Evolutionary conservation across 2,888 invertebrate species (phyloP), one percentile per base, ranked within the genome.

Genomic region (Caenorhabditis sinica): DNA sequence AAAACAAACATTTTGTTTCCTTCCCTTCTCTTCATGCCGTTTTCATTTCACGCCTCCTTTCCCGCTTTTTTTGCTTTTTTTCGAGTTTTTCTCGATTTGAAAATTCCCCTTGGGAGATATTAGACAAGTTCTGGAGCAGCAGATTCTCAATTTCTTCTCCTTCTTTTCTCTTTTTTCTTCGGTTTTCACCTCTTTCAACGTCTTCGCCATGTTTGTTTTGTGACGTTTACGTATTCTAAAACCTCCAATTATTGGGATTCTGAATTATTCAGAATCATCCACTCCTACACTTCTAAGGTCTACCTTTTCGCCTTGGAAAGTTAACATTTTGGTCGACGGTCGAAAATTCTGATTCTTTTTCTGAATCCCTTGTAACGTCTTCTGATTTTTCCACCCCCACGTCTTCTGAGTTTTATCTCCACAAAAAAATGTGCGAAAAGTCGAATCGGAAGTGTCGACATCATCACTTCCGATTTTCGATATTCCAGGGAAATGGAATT

Each of bases 1-100:
- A 77, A 77, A 77, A 77, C 77, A 77, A 77, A 77, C 77, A 77
- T 77, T 77, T 77, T 68, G 77, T 71, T 79, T 71, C 75, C 61
- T 40, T 40, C 40, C 15, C 58, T 40, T 25, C 58, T 58, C 30
- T 43, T 65, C 33, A 17, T 49, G n/a, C n/a, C 56, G 56, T 56
- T 56, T 63, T 25, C 36, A 63, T 63, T 65, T 65, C 45, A 63
- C 69, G 49, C 72, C 45, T 60, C 60, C 33, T 61, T 53, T 13
- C 13, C 43, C 43, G 17, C 20, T 25, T 43, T 28, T 58, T n/a
- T n/a, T n/a, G n/a, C n/a, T n/a, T n/a, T 28, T 66, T 53, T 40
- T 17, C n/a, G 40, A 17, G 17, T 63, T 53, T 63, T 53, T 60
- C 40, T 69, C 77, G 43, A 49, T 73, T 69, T 20, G 45, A 28